Evolutionary conservation across 2,888 invertebrate species (phyloP).

Genomic region (Agrochola circellaris): DNA sequence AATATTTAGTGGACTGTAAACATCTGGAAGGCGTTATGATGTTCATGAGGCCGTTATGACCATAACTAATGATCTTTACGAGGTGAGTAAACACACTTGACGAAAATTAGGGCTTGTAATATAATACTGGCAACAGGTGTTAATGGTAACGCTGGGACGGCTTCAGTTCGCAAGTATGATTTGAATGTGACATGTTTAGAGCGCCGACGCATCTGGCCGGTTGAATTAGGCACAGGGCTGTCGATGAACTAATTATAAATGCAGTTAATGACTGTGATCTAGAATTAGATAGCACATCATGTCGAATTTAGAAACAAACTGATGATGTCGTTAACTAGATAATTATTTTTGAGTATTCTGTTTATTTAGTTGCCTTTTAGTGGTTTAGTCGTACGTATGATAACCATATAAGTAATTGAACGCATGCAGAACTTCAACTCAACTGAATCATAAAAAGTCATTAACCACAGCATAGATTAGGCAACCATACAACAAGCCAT

Average conservation of each 20-base stretch:
- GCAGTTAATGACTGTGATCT: conserved; percentile 41
- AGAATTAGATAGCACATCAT: conserved; percentile 23
- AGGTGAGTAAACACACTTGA: conserved; percentile 35
- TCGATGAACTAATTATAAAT: conserved; percentile 53
- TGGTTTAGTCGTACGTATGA: neutral
- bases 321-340: conserved; percentile 12
- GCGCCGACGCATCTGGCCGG: conserved; percentile 31
- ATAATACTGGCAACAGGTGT: conserved; percentile 56
- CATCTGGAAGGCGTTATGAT: conserved; percentile 44
- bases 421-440: neutral
- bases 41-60: conserved; percentile 23
- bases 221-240: conserved; percentile 46
- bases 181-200: conserved; percentile 39
- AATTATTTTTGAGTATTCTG: neutral
- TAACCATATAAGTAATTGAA: neutral
- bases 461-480: neutral
- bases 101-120: conserved; percentile 60
- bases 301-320: conserved; percentile 8
- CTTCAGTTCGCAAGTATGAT: conserved; percentile 26
- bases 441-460: neutral
- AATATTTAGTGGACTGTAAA: conserved; percentile 40
- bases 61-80: conserved; percentile 38
- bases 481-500: neutral
- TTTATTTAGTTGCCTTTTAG: neutral
- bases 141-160: conserved; percentile 23